Conservation (phyloP, 2,113 vertebrate species). For the Microcebus murinus region DNA sequence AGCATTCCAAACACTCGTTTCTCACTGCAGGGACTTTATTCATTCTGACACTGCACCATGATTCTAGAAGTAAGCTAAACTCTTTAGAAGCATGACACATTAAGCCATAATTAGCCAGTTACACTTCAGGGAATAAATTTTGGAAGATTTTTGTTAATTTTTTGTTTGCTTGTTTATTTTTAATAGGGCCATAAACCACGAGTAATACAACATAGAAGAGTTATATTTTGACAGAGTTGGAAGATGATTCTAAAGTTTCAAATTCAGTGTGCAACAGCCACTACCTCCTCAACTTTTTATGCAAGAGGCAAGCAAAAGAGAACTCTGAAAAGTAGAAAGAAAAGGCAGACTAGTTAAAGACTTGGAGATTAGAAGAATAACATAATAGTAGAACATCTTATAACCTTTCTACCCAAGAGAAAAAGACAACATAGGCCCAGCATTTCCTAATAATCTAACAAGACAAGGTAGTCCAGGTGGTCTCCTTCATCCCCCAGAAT, state of each 20-base stretch:
- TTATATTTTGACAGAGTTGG: not conserved
- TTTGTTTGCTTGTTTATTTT: not conserved
- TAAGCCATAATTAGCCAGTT: not conserved
- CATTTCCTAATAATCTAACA: not conserved
- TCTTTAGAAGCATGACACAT: not conserved
- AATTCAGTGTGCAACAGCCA: no score
- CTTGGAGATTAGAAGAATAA: no score
- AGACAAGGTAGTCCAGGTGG: not conserved
- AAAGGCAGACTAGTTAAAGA: no score
- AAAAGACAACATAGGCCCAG: not conserved
- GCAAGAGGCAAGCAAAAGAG: no score
- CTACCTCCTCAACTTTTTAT: no score
- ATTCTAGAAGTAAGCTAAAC: not conserved
- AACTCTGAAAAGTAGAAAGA: no score
- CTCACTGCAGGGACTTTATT: not conserved
- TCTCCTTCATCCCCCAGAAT: not conserved
- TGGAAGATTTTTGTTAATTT: not conserved
- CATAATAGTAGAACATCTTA: no score
- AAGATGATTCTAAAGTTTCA: no score
- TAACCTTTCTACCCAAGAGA: not conserved
- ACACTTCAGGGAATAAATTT: not conserved
- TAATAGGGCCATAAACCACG: not conserved
- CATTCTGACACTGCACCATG: not conserved
- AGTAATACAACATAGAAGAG: not conserved
- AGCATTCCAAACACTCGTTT: not conserved